phyloP scores from a whole-genome alignment of 2,797 vertebrate genomes.

The Sebastes glaucus region DNA sequence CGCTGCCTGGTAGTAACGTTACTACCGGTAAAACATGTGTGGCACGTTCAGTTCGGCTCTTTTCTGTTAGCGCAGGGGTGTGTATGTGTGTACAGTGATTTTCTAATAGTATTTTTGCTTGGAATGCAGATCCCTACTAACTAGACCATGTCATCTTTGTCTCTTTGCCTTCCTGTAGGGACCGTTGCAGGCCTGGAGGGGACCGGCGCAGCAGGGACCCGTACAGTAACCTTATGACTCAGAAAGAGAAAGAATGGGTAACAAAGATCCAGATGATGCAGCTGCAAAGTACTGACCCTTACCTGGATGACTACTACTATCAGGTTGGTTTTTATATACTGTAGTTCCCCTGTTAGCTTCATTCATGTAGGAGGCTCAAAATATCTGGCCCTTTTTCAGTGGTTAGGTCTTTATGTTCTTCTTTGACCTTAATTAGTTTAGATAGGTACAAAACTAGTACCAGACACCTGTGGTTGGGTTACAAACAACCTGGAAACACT shows the following conservation, averaged over 20 bases:
- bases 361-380: background rate
- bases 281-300: constrained; percentile 96
- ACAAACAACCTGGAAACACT: no score
- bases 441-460: background rate
- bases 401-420: background rate
- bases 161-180: constrained; percentile 28
- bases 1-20: no score
- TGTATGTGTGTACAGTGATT: no score
- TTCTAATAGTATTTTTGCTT: no score
- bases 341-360: background rate
- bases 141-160: background rate
- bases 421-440: background rate
- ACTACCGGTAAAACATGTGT: no score
- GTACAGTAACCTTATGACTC: constrained; percentile 96
- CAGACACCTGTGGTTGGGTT: background rate
- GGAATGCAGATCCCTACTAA: no score
- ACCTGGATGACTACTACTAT: constrained; percentile 98
- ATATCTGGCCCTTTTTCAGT: background rate
- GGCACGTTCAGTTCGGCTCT: no score
- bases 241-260: constrained; percentile 97
- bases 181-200: constrained; percentile 74
- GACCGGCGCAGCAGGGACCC: constrained; percentile 88
- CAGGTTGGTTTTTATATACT: constrained; percentile 80
- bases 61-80: no score
- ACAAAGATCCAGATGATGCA: constrained; percentile 99